phyloP scores from a whole-genome alignment of 2,797 vertebrate species.

The Rhincodon typus region DNA sequence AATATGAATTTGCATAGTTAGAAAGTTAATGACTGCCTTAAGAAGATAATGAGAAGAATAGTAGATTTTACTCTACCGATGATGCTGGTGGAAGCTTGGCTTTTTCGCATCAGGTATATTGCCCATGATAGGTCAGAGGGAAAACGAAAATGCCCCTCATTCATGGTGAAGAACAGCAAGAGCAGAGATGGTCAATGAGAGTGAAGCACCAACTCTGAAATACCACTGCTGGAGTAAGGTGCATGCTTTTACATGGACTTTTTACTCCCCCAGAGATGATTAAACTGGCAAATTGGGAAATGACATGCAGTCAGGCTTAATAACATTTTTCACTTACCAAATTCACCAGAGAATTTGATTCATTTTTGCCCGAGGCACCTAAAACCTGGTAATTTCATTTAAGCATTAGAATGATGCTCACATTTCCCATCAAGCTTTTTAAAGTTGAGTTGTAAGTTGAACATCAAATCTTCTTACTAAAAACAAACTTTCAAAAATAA shows the following conservation, averaged over 20 bases:
- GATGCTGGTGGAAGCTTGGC: constrained; percentile 50
- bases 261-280: constrained; percentile 49
- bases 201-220: constrained; percentile 38
- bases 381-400: constrained; percentile 72
- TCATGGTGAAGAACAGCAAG: constrained; percentile 52
- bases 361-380: constrained; percentile 71
- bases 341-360: constrained; percentile 71
- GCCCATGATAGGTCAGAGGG: constrained; percentile 62
- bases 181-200: constrained; percentile 34
- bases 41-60: not conserved
- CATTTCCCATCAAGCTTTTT: constrained; percentile 16
- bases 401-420: constrained; percentile 63
- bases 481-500: not conserved
- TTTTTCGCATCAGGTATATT: constrained; percentile 69
- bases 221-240: constrained; percentile 31
- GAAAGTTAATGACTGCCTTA: not conserved
- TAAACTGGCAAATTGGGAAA: constrained; percentile 56
- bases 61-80: constrained; percentile 52
- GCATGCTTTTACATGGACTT: constrained; percentile 55
- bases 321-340: constrained; percentile 60
- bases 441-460: constrained; percentile 2
- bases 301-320: constrained; percentile 63
- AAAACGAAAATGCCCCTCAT: constrained; percentile 53
- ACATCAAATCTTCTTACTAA: not conserved
- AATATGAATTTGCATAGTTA: not conserved